Percentiles rank a stretch among this genome's conserved stretches.
These are phyloP conservation scores for Rhizomys pruinosus DNA, from an alignment of 2,113 vertebrate species.

Conservation along the genomic window DNA sequence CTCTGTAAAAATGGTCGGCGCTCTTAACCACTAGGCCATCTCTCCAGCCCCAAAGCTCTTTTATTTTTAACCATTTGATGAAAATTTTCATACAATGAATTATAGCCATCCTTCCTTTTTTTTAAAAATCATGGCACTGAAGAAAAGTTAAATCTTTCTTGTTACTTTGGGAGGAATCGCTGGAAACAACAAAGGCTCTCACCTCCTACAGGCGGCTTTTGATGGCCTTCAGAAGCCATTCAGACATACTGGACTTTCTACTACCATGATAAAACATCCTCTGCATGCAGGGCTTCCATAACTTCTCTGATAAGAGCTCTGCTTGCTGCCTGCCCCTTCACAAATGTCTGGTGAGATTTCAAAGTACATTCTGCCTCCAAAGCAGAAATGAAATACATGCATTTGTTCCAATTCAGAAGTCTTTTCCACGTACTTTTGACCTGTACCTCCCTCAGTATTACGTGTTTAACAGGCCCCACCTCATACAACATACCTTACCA, in stretches of 20 bases:
- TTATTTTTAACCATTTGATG: conserved; percentile 34
- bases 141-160: conserved; percentile 34
- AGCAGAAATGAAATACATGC: conserved; percentile 51
- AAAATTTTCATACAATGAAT: conserved; percentile 11
- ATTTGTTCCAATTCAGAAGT: conserved; percentile 36
- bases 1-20: too few species aligned
- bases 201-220: not conserved
- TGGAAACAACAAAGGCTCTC: not conserved
- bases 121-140: not conserved
- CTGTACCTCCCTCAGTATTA: conserved; percentile 29
- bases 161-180: not conserved
- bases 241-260: not conserved
- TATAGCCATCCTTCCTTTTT: not conserved
- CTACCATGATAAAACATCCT: not conserved
- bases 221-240: not conserved
- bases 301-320: conserved; percentile 32
- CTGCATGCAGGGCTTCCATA: not conserved
- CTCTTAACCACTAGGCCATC: too few species aligned
- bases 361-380: conserved; percentile 52
- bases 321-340: conserved; percentile 26
- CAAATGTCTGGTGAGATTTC: conserved; percentile 26
- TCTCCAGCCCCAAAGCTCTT: not conserved
- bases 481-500: not conserved
- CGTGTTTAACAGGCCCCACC: conserved; percentile 36
- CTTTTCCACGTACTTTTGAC: conserved; percentile 58